Conservation (phyloP, 2,797 vertebrate genomes). For the Potorous gilbertii region DNA sequence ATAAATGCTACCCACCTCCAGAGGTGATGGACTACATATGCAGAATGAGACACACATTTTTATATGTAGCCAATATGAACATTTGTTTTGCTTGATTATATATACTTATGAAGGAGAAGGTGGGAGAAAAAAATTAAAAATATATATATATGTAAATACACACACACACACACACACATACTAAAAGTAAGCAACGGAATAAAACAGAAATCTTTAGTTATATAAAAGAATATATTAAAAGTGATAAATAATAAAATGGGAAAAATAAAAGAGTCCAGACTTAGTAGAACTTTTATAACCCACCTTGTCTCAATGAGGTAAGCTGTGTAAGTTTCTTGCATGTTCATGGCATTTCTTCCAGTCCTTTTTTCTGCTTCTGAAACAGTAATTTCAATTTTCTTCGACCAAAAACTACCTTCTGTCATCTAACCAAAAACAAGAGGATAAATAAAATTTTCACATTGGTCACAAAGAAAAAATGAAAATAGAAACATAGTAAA, state of each 20-base stretch:
- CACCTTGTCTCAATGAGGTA: slow-evolving; percentile 98
- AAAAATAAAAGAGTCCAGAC: slow-evolving; percentile 11
- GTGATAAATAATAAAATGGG: slow-evolving; percentile 18
- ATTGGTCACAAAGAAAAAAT: slow-evolving; percentile 40
- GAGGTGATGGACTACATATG: too few relatives aligned
- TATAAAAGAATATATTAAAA: slow-evolving; percentile 15
- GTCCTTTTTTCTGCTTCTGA: slow-evolving; percentile 96
- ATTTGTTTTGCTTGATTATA: too few relatives aligned
- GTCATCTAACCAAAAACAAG: slow-evolving; percentile 78
- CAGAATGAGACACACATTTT: too few relatives aligned
- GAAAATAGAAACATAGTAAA: not conserved
- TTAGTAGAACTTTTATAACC: slow-evolving; percentile 55
- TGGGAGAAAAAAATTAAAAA: too few relatives aligned
- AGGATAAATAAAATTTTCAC: slow-evolving; percentile 64
- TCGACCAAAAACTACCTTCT: slow-evolving; percentile 90
- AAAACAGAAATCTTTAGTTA: not conserved
- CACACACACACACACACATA: too few relatives aligned
- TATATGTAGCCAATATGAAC: too few relatives aligned
- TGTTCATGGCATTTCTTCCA: slow-evolving; percentile 96
- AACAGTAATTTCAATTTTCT: slow-evolving; percentile 95
- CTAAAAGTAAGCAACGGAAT: too few relatives aligned
- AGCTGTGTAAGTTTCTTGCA: slow-evolving; percentile 97
- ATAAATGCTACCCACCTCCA: too few relatives aligned
- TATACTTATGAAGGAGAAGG: too few relatives aligned
- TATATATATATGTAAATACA: too few relatives aligned